These are phyloP conservation scores for Lepidostoma basale DNA, from an alignment of 1,140 invertebrate species.

Conservation along the genomic window DNA sequence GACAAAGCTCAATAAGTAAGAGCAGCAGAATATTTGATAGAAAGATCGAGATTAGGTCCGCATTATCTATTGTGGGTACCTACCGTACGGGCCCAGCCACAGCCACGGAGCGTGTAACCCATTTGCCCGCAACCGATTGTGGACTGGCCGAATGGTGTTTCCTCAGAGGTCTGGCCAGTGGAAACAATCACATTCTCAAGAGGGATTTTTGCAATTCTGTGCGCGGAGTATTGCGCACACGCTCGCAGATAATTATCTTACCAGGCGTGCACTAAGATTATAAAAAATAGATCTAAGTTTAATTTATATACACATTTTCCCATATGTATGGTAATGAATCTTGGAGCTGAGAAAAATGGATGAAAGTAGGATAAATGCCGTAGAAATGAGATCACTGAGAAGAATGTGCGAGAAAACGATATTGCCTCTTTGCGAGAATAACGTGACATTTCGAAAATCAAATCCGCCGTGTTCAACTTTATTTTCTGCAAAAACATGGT, in stretches of 20 bases:
- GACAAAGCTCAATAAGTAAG: too few relatives aligned
- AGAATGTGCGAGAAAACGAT: too few relatives aligned
- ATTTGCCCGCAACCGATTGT: conserved; percentile 5
- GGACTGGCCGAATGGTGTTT: conserved; percentile 9
- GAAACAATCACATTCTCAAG: conserved; percentile 9
- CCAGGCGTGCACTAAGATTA: background rate
- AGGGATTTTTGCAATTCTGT: conserved; percentile 12
- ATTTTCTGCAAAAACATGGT: too few relatives aligned
- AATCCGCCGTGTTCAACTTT: too few relatives aligned
- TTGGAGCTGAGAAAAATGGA: too few relatives aligned
- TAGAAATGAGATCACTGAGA: too few relatives aligned
- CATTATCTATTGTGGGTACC: too few relatives aligned
- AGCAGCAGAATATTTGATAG: background rate
- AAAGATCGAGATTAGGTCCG: background rate
- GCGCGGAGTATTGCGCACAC: conserved; percentile 4
- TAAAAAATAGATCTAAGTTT: background rate
- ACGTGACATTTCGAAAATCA: too few relatives aligned
- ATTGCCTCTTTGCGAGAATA: too few relatives aligned
- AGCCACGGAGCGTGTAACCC: conserved; percentile 4
- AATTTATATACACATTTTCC: too few relatives aligned
- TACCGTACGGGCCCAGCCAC: background rate
- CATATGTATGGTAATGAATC: too few relatives aligned
- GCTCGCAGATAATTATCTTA: background rate
- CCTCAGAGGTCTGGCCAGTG: background rate
- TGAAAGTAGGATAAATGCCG: too few relatives aligned